Evolutionary conservation across 2,888 invertebrate species (phyloP).

Genomic region (Adelphocoris suturalis): DNA sequence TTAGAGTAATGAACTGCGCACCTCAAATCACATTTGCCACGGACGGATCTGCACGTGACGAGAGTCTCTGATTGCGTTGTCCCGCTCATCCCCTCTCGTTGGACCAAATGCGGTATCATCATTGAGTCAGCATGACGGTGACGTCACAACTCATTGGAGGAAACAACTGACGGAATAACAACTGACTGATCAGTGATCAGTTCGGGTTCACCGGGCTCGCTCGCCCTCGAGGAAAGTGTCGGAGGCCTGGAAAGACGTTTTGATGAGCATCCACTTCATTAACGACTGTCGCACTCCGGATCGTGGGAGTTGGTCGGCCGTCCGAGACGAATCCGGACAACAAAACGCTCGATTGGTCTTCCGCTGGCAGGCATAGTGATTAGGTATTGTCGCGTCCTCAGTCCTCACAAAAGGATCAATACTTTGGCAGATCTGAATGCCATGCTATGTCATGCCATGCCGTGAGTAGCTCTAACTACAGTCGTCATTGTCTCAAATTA

Average conservation of each 20-base stretch:
- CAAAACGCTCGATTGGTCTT: slow-evolving; percentile 45
- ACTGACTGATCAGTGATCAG: slow-evolving; percentile 39
- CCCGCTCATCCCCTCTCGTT: slow-evolving; percentile 31
- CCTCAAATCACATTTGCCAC: slow-evolving; percentile 27
- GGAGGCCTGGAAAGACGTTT: neutral
- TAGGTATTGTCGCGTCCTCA: slow-evolving; percentile 30
- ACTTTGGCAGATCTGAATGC: neutral
- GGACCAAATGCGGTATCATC: neutral
- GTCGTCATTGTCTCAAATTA: no score
- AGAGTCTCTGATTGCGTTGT: slow-evolving; percentile 20
- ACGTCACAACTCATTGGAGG: slow-evolving; percentile 48
- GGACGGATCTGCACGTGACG: slow-evolving; percentile 30
- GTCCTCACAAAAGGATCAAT: slow-evolving; percentile 25
- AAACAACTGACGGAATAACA: slow-evolving; percentile 18
- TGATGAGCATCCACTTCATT: slow-evolving; percentile 54
- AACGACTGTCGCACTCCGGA: slow-evolving; percentile 29
- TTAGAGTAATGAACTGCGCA: slow-evolving; percentile 24
- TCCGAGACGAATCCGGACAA: slow-evolving; percentile 31
- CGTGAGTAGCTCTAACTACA: no score
- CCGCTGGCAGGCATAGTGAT: slow-evolving; percentile 6
- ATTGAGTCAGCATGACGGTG: slow-evolving; percentile 47
- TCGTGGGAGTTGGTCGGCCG: slow-evolving; percentile 44
- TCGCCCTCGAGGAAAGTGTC: slow-evolving; percentile 44
- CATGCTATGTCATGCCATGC: no score
- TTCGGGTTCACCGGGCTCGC: slow-evolving; percentile 43